Evolutionary conservation across 2,113 vertebrate genomes (phyloP), one percentile per base, ranked within the genome.

Genomic region (Trematocara unimaculatum): DNA sequence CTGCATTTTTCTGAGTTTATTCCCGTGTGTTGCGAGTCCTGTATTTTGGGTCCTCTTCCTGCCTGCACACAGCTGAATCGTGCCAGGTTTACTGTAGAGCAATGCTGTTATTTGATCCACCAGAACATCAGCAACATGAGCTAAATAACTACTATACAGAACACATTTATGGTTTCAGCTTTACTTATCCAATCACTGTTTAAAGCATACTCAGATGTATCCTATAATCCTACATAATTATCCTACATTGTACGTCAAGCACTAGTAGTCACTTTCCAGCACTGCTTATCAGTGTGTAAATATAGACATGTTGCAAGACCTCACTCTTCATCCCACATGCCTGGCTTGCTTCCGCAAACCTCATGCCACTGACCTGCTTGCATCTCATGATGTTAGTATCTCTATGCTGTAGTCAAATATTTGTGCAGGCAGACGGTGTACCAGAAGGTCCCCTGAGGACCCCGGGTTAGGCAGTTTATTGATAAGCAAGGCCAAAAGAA

Each of bases 351-450:
- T 86, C 82, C 35, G 35, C 77, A 87, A 88, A 92, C 93, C 72
- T 45, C 45, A n/a, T 94, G 92, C 87, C 92, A 85, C 84, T 95
- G 92, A 95, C 95, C 93, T 64, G 51, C 74, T 82, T 3, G 23
- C 38, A 78, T 62, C 81, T 53, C 82, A 89, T 94, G 91, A 93
- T 84, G 90, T 81, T 38, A 89, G 72, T 42, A 17, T 8, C 49
- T 62, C 33, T 84, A 18, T 14, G 10, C 72, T 56, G 12, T 4
- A 74, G 93, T 95, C 89, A 95, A 96, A 81, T 96, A 93, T 96
- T 95, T 96, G 92, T 79, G 56, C 64, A 62, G 87, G 45, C 77
- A 81, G 82, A 74, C 6, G 3, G 17, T 55, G 74, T 86, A 80
- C 91, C 74, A 89, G 33, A 82, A 62, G 45, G 78, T 84, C 78